A percentile compares a stretch with the other conserved stretches of the same genome.
phyloP scores from a whole-genome alignment of 2,113 vertebrate species.

The Tamias sibiricus region DNA sequence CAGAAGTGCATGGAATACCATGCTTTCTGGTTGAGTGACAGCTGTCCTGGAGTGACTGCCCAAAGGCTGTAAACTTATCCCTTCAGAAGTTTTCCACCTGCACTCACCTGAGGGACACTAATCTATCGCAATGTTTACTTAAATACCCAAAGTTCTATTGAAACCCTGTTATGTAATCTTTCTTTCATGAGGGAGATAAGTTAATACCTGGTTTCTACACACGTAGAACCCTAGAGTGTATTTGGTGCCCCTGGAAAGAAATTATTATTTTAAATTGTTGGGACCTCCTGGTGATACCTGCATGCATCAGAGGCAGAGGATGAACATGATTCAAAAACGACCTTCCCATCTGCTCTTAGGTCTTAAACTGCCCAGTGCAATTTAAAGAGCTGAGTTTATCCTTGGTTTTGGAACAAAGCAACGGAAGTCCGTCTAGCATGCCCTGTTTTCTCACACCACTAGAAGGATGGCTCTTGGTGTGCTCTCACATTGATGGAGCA shows the following conservation, averaged over 20 bases:
- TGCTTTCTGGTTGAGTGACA: not conserved
- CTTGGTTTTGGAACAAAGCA: not conserved
- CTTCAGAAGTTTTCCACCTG: not conserved
- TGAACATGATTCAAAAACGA: not conserved
- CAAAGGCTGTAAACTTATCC: no score
- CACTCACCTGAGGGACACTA: not conserved
- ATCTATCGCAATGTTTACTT: not conserved
- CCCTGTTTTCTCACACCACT: fast-evolving
- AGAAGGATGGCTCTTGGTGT: not conserved
- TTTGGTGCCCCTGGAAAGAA: not conserved
- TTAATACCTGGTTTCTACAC: not conserved
- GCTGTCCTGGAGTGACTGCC: no score
- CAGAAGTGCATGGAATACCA: not conserved
- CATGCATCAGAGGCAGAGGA: not conserved
- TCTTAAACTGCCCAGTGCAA: not conserved
- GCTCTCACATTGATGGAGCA: not conserved
- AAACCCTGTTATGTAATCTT: not conserved
- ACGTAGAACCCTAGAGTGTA: not conserved
- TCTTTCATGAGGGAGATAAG: not conserved
- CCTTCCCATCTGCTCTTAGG: not conserved
- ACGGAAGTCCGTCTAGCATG: no score
- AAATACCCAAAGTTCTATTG: not conserved
- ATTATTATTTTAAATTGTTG: not conserved
- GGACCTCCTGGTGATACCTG: not conserved
- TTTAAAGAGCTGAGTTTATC: not conserved